Percentiles rank a stretch among this genome's conserved stretches.
These are phyloP conservation scores for Drosophila oshimai DNA, from an alignment of 1,140 invertebrate genomes.

Conservation along the genomic window DNA sequence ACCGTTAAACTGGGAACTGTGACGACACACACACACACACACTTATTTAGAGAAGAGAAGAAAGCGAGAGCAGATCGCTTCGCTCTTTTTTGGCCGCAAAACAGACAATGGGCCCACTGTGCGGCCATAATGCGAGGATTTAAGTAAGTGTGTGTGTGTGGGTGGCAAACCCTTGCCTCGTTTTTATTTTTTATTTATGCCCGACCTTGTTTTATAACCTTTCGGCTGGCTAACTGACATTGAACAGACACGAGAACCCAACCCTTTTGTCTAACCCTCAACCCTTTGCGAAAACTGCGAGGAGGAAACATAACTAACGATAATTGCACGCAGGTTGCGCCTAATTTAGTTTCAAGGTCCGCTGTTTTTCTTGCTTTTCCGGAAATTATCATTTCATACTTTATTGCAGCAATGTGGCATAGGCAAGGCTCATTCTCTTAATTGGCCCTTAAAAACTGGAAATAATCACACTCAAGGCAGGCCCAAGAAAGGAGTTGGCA, in stretches of 20 bases:
- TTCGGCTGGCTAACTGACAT: slow-evolving; percentile 46
- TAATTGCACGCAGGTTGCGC: slow-evolving; percentile 75
- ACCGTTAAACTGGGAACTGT: slow-evolving; percentile 63
- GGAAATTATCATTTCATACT: slow-evolving; percentile 67
- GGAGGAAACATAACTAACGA: slow-evolving; percentile 64
- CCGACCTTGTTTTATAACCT: slow-evolving; percentile 61
- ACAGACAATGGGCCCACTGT: slow-evolving; percentile 61
- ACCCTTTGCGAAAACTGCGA: slow-evolving; percentile 58
- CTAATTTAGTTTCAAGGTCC: slow-evolving; percentile 75
- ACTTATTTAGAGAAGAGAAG: slow-evolving; percentile 16
- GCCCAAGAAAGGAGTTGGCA: not conserved
- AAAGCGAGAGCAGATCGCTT: slow-evolving; percentile 50
- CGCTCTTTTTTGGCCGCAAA: slow-evolving; percentile 44
- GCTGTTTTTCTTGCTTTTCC: slow-evolving; percentile 47
- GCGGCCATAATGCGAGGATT: slow-evolving; percentile 61
- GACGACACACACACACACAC: slow-evolving; percentile 25
- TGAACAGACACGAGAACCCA: slow-evolving; percentile 43
- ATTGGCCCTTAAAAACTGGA: slow-evolving; percentile 62
- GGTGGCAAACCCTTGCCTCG: slow-evolving; percentile 20
- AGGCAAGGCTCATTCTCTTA: slow-evolving; percentile 36
- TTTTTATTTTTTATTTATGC: slow-evolving; percentile 64
- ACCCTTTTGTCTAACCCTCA: slow-evolving; percentile 37
- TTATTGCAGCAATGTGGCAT: slow-evolving; percentile 56
- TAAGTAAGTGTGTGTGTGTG: slow-evolving; percentile 19
- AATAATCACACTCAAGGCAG: slow-evolving; percentile 62